These are phyloP conservation scores for Girardia tigrina DNA, from an alignment of 2,888 invertebrate species.

Conservation along the genomic window DNA sequence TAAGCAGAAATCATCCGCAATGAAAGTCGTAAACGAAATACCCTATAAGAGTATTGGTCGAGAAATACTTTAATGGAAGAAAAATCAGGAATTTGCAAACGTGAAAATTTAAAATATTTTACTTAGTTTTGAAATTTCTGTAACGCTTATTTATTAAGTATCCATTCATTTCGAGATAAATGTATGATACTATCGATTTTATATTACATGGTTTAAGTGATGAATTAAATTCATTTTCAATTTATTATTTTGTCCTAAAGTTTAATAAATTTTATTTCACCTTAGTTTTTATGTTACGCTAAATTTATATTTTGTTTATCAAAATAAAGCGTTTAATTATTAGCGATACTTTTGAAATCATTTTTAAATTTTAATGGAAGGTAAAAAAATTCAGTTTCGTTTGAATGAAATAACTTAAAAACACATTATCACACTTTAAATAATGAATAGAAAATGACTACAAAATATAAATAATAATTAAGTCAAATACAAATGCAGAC, in stretches of 20 bases:
- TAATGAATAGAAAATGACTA: too few relatives aligned
- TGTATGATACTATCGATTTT: background rate
- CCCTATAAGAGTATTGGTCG: background rate
- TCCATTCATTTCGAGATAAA: constrained; percentile 5
- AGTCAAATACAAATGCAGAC: too few relatives aligned
- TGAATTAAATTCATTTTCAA: background rate
- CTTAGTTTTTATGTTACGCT: too few relatives aligned
- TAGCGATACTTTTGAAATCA: too few relatives aligned
- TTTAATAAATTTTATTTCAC: constrained; percentile 23
- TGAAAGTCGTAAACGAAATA: background rate
- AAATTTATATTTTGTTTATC: too few relatives aligned
- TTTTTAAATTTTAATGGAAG: too few relatives aligned
- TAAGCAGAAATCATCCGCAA: background rate
- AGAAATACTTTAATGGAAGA: background rate
- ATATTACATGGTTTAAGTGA: background rate
- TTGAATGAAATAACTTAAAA: too few relatives aligned
- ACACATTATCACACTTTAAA: too few relatives aligned
- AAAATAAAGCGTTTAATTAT: too few relatives aligned
- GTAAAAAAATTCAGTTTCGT: too few relatives aligned
- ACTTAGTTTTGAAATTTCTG: background rate
- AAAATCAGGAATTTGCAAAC: background rate
- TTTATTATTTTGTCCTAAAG: background rate
- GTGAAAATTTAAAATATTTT: background rate
- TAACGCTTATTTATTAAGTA: background rate
- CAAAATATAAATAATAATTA: too few relatives aligned